Evolutionary conservation across 2,888 invertebrate genomes (phyloP), one percentile per base, ranked within the genome.

Genomic region (Diarsia rubi): DNA sequence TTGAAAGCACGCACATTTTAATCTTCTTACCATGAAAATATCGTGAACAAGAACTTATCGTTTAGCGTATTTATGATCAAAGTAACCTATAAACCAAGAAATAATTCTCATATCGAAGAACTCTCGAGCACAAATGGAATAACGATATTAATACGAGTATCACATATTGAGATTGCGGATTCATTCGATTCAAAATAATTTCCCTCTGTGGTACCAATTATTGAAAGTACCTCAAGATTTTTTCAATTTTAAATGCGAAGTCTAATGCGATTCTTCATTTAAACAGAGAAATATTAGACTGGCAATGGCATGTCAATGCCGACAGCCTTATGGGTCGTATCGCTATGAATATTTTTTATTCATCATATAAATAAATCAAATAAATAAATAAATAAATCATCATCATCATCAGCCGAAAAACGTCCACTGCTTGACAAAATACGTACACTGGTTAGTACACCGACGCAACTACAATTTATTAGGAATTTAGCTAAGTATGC

Each of bases 111-210:
- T 65, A 65, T 14, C 59, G 27, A 24, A 54, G 64, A 72, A 72
- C 37, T 57, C 79, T 79, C 52, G n/a, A 73, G 52, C 37, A 69
- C 31, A 79, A 83, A 73, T 73, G 44, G 60, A 66, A 73, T 73
- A 62, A 62, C 65, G 12, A 83, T 69, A 54, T 72, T 54, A 59
- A 71, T 67, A 71, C 47, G n/a, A 67, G 67, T 70, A 59, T 68
- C 77, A 21, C 37, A 6, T 67, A 54, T 74, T n/a, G 31, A 12
- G 0, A 68, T 27, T 78, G 54, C 31, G 9, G 12, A 64, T 54
- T 65, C 59, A 37, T 59, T 9, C 54, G 59, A 52, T 59, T 49
- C 27, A 31, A 60, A 42, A 60, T n/a, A 54, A 81, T 63, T 67
- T 37, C 19, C n/a, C 60, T 47, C 63, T 21, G 44, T 19, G 16